phyloP scores from a whole-genome alignment of 2,797 vertebrate genomes.

The Taenioides sp. region DNA sequence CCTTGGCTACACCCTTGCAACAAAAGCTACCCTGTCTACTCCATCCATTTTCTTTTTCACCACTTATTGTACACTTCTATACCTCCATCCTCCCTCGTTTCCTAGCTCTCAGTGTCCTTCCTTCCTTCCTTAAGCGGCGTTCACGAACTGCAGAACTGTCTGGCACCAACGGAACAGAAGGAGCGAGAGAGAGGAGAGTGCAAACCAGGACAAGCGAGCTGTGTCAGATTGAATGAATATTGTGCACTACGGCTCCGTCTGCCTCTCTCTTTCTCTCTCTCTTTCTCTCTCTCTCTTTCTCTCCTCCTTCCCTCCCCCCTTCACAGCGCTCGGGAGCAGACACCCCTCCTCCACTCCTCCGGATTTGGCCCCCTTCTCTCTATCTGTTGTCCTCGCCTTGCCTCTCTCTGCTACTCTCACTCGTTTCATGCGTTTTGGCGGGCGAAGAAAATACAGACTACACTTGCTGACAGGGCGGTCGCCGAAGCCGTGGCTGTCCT shows the following conservation, averaged over 20 bases:
- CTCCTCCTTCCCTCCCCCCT: background rate
- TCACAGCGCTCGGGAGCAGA: slow-evolving; percentile 35
- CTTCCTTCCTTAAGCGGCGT: slow-evolving; percentile 52
- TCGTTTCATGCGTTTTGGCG: slow-evolving; percentile 73
- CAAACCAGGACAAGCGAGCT: slow-evolving; percentile 76
- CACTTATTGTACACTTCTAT: slow-evolving; percentile 30
- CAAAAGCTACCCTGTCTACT: slow-evolving; percentile 23
- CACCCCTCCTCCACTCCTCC: slow-evolving; percentile 69
- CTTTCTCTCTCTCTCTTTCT: slow-evolving; percentile 22
- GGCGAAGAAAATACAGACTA: slow-evolving; percentile 69
- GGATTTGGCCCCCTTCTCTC: slow-evolving; percentile 61
- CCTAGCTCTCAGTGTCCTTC: slow-evolving; percentile 56
- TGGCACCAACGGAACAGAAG: slow-evolving; percentile 41
- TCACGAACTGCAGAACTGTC: slow-evolving; percentile 72
- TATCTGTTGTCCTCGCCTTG: slow-evolving; percentile 28
- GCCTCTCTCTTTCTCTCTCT: slow-evolving; percentile 46
- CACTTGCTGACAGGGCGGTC: slow-evolving; percentile 35
- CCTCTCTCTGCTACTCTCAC: background rate
- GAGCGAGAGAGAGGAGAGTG: slow-evolving; percentile 61
- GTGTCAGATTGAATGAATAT: slow-evolving; percentile 83
- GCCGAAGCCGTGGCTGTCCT: background rate
- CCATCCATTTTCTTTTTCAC: slow-evolving; percentile 29
- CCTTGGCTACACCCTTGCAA: slow-evolving; percentile 55
- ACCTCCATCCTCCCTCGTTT: slow-evolving; percentile 44
- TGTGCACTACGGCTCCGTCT: slow-evolving; percentile 72